Evolutionary conservation across 2,113 vertebrate species (phyloP).

Genomic region (Panurus biarmicus): DNA sequence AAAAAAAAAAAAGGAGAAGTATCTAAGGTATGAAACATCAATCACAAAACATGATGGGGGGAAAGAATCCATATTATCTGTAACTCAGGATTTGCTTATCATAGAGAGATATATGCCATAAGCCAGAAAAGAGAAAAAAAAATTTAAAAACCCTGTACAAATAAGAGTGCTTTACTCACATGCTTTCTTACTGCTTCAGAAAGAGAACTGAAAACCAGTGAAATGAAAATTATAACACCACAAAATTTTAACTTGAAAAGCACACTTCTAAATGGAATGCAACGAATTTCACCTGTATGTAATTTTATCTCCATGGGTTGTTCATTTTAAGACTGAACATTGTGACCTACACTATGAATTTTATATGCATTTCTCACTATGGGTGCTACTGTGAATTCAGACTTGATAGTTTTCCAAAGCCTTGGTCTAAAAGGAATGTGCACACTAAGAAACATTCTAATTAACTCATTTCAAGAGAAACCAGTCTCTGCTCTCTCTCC

Average conservation of each 20-base stretch:
- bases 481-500: background rate
- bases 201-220: background rate
- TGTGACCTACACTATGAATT: background rate
- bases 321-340: background rate
- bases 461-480: background rate
- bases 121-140: background rate
- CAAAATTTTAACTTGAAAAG: background rate
- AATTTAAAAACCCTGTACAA: background rate
- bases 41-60: background rate
- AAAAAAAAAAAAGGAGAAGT: background rate
- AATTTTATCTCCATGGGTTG: background rate
- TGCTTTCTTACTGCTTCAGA: background rate
- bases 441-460: background rate
- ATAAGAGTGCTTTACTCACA: background rate
- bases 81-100: slow-evolving; percentile 20
- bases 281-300: background rate
- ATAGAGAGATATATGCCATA: background rate
- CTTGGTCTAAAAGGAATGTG: background rate
- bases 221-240: background rate
- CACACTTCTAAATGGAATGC: background rate
- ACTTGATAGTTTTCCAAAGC: background rate
- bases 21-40: slow-evolving; percentile 8
- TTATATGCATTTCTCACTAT: background rate
- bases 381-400: background rate
- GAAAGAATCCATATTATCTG: background rate